Percentiles rank a stretch among this genome's conserved stretches.
These are phyloP conservation scores for Aulostomus chinensis DNA, from an alignment of 2,797 vertebrate genomes.

Conservation along the genomic window DNA sequence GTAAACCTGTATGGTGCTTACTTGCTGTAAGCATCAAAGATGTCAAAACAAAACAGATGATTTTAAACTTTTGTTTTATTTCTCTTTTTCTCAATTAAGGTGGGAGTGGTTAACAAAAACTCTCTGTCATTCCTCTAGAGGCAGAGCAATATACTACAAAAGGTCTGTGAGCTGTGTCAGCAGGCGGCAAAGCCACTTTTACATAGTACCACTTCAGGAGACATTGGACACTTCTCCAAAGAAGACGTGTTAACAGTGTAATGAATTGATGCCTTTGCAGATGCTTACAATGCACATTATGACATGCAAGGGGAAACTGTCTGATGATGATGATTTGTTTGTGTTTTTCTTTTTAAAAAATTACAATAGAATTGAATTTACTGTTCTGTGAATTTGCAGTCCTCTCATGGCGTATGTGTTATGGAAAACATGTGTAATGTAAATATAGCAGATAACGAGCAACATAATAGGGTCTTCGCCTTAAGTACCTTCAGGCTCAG, in stretches of 20 bases:
- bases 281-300: neutral
- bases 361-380: no score
- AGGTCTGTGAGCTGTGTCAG: neutral
- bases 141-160: no score
- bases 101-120: no score
- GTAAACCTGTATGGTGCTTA: neutral
- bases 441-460: conserved; percentile 2
- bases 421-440: conserved; percentile 4
- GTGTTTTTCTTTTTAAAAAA: no score
- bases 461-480: no score
- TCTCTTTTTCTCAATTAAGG: neutral
- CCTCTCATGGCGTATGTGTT: neutral
- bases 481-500: no score
- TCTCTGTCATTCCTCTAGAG: no score
- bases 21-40: neutral
- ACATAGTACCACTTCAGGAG: neutral
- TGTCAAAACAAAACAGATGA: neutral
- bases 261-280: neutral
- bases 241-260: neutral
- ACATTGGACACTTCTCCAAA: neutral
- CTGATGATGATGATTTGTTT: no score
- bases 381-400: neutral
- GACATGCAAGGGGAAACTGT: neutral
- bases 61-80: neutral
- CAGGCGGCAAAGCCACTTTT: neutral